These are phyloP conservation scores for Uropsilus gracilis DNA, from an alignment of 2,113 vertebrate genomes.

Conservation along the genomic window DNA sequence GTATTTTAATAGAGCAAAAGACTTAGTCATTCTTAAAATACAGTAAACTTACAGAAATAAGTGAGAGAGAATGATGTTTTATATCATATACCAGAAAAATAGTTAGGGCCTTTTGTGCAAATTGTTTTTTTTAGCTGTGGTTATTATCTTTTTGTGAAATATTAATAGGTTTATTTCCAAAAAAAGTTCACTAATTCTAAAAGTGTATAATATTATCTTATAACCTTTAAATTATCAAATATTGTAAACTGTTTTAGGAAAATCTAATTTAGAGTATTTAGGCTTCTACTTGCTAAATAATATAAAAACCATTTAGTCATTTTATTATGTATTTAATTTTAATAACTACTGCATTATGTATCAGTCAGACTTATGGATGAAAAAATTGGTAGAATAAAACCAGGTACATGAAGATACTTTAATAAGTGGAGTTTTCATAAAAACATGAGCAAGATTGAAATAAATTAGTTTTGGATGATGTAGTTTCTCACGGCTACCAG, in stretches of 20 bases:
- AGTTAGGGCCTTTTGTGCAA: neutral
- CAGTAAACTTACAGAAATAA: neutral
- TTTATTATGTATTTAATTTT: neutral
- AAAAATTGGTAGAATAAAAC: neutral
- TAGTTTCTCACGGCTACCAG: neutral
- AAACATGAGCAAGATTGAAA: neutral
- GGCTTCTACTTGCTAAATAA: neutral
- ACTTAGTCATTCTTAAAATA: conserved; percentile 7
- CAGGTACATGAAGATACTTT: neutral
- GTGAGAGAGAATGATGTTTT: neutral
- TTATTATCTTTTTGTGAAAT: neutral
- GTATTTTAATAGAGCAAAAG: neutral
- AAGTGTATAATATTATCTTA: neutral
- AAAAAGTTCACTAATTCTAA: neutral
- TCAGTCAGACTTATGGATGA: neutral
- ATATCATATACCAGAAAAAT: neutral
- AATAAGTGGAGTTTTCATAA: neutral
- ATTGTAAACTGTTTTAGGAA: neutral
- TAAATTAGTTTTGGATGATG: neutral
- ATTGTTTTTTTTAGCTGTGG: neutral
- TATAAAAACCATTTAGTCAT: neutral
- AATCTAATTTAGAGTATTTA: neutral
- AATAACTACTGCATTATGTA: neutral
- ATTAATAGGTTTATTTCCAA: neutral
- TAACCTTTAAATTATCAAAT: neutral